Evolutionary conservation across 2,113 vertebrate species (phyloP), one percentile per base, ranked within the genome.

Genomic region (Lepidothrix coronata): DNA sequence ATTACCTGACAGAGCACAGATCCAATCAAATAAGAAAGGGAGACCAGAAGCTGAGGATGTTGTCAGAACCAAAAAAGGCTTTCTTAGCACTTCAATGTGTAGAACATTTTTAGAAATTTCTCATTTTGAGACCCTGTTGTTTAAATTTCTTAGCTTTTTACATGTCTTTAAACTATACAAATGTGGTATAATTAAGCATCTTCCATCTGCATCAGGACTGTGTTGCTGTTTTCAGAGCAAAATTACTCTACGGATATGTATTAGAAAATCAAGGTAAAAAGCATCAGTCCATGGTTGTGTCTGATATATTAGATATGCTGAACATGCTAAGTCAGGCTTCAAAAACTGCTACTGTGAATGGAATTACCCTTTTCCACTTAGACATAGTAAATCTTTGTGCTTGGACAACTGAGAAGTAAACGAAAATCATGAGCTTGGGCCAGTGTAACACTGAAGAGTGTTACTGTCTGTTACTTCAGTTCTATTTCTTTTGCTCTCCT

Each of bases 341-440:
- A 57, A 37, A 66, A 93, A 4, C 20, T 49, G 10, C 77, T 63
- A 4, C 33, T 35, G 8, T 44, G 48, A 73, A 61, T 76, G 22
- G 41, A 84, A 46, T 82, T 75, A 41, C 5, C 8, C 10, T n/a
- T 59, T 59, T 71, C 28, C 14, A 46, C 22, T 66, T 68, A 52
- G 16, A 20, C 1, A 1, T 31, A 22, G 12, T 63, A 52, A 72
- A 44, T 52, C 21, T 88, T 73, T 44, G 30, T 35, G 28, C 11
- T 52, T 67, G 61, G 46, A 39, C 7, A 77, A 48, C 48, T 48
- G 33, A 72, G 65, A 78, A 59, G 17, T 62, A 66, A 73, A 66
- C 0, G 2, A 54, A 48, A 84, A 41, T 87, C 58, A 39, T 3
- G 67, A 87, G 14, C 39, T 72, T 0, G 0, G 39, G 25, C 31